phyloP scores from a whole-genome alignment of 2,113 vertebrate genomes.

The Trogon melanurus region DNA sequence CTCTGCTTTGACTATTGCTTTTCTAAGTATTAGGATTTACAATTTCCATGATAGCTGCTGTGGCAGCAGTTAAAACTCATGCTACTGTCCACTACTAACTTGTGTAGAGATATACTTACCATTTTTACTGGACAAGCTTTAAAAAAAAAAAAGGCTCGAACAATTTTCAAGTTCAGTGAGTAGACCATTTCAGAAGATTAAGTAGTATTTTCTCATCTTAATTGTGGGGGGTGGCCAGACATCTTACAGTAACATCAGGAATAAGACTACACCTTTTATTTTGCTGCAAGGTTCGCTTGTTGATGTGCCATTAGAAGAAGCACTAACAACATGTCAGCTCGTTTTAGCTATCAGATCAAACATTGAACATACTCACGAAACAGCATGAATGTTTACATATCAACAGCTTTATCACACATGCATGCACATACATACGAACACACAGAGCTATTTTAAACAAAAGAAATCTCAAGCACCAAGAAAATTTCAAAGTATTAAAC shows the following conservation, averaged over 20 bases:
- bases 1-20: not conserved
- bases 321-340: slow-evolving; percentile 1
- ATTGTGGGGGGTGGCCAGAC: not conserved
- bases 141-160: not conserved
- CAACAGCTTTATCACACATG: slow-evolving; percentile 14
- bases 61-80: not conserved
- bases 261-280: slow-evolving; percentile 21
- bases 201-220: not conserved
- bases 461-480: slow-evolving; percentile 25
- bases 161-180: not conserved
- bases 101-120: slow-evolving; percentile 50
- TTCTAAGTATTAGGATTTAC: not conserved
- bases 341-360: slow-evolving; percentile 5
- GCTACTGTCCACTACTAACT: not conserved
- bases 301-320: not conserved
- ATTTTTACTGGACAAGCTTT: not conserved
- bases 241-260: not conserved
- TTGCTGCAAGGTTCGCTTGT: not conserved
- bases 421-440: slow-evolving; percentile 19
- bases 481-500: slow-evolving; percentile 75
- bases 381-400: slow-evolving; percentile 2
- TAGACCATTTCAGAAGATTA: slow-evolving; percentile 15
- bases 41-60: not conserved
- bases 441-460: slow-evolving; percentile 51
- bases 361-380: slow-evolving; percentile 5